A percentile compares a stretch with the other conserved stretches of the same genome.
These are phyloP conservation scores for Chromobotia macracanthus DNA, from an alignment of 2,797 vertebrate genomes.

Conservation along the genomic window DNA sequence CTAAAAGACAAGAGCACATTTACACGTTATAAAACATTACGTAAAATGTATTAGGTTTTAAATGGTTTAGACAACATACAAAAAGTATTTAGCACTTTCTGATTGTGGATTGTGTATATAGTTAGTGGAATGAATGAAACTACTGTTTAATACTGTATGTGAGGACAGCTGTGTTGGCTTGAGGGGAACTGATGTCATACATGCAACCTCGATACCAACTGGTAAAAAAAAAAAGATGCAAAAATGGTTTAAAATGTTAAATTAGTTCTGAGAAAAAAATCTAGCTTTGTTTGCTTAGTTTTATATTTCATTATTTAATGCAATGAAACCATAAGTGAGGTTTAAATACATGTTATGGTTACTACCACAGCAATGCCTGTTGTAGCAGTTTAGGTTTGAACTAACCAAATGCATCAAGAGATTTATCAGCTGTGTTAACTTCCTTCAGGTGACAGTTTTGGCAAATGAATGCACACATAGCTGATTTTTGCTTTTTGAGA, in stretches of 20 bases:
- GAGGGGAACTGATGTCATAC: no score
- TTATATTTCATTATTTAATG: no score
- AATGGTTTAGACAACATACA: background rate
- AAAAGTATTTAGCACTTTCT: background rate
- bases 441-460: slow-evolving; percentile 19
- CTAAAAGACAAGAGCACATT: no score
- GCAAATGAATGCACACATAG: background rate
- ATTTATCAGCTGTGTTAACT: slow-evolving; percentile 13
- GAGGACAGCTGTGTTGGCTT: no score
- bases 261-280: no score
- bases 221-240: no score
- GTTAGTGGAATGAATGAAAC: background rate
- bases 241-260: no score
- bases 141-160: background rate
- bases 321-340: no score
- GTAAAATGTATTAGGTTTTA: no score
- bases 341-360: background rate
- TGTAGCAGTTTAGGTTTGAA: background rate
- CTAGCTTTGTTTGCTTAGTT: background rate
- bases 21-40: no score
- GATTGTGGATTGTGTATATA: background rate
- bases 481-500: slow-evolving; percentile 11
- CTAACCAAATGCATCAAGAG: background rate
- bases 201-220: no score
- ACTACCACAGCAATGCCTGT: background rate